Evolutionary conservation across 1,140 invertebrate species (phyloP), one percentile per base, ranked within the genome.

Genomic region (Neomicropteryx cornuta): DNA sequence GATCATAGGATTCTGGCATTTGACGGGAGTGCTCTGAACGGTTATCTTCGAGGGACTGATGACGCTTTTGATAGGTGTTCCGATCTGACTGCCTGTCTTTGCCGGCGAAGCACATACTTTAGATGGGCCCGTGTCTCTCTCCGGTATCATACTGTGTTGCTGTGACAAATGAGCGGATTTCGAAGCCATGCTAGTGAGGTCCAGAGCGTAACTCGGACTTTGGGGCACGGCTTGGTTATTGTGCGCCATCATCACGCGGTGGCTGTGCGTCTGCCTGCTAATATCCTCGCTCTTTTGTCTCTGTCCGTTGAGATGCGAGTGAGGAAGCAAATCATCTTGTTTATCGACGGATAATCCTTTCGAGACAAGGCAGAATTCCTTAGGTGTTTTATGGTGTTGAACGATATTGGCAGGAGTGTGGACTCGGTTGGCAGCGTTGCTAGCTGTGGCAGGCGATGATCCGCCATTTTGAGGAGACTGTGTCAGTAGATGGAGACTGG

Each of bases 1-100:
- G 36, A 64, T 60, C 50, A 72, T 70, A 0, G 68, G 58, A 32
- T 79, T 79, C 58, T 83, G 79, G 35, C 79, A 70, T 43, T 70
- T 62, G 16, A 73, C 70, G 8, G 67, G 68, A 14, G 63, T 63
- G 41, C 66, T 73, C 50, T 68, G 66, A 4, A 65, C 73, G 3
- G 66, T 72, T 28, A 69, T 56, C 38, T 59, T 62, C 0, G 58
- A 61, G 5, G 65, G 60, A 3, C 61, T 64, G 18, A 50, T 60
- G 43, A 57, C 62, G 39, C 65, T 62, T 55, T 63, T 71, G 51
- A 59, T 47, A 2, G 41, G 45, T 35, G 45, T 8, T 13, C 23
- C 23, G 21, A 53, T 39, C 33, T 48, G 53, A 18, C 49, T 53
- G 14, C 46, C 47, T 46, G 62, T 28, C 51, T 64, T 59, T 22